These are phyloP conservation scores for Aleiodes leptofemur DNA, from an alignment of 2,888 invertebrate genomes.

Conservation along the genomic window DNA sequence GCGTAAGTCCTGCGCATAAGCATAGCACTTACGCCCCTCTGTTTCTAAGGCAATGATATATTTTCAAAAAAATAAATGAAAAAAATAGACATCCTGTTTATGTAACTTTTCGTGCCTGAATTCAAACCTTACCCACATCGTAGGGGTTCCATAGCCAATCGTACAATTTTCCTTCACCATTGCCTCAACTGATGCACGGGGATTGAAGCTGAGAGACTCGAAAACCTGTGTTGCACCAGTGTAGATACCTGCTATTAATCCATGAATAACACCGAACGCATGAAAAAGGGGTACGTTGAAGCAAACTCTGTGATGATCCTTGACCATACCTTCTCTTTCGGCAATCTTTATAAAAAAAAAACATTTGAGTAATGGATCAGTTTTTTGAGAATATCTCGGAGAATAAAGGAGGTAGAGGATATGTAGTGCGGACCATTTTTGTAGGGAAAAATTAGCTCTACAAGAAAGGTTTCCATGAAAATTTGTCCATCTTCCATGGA, in stretches of 20 bases:
- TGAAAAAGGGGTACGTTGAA: slow-evolving; percentile 89
- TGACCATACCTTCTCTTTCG: slow-evolving; percentile 74
- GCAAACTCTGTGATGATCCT: slow-evolving; percentile 77
- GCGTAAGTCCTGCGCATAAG: no score
- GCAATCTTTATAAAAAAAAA: slow-evolving; percentile 52
- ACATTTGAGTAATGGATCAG: no score
- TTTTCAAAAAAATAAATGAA: no score
- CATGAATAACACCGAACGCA: slow-evolving; percentile 85
- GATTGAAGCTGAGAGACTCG: slow-evolving; percentile 79
- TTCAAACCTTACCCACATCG: slow-evolving; percentile 80
- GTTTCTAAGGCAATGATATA: no score
- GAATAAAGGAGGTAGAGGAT: not conserved
- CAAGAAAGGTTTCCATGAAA: no score
- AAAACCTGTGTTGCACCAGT: slow-evolving; percentile 81
- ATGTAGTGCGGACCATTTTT: no score
- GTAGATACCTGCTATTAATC: slow-evolving; percentile 78
- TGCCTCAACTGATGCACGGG: slow-evolving; percentile 80
- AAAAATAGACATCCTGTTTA: no score
- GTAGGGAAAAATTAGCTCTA: no score
- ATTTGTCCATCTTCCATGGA: no score
- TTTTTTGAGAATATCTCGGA: not conserved
- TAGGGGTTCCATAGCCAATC: slow-evolving; percentile 86
- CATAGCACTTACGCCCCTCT: no score
- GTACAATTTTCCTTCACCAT: slow-evolving; percentile 84
- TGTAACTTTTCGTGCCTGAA: no score